A percentile compares a stretch with the other conserved stretches of the same genome.
Conservation (phyloP, 1,140 invertebrate species). For the Drosophila mauritiana region DNA sequence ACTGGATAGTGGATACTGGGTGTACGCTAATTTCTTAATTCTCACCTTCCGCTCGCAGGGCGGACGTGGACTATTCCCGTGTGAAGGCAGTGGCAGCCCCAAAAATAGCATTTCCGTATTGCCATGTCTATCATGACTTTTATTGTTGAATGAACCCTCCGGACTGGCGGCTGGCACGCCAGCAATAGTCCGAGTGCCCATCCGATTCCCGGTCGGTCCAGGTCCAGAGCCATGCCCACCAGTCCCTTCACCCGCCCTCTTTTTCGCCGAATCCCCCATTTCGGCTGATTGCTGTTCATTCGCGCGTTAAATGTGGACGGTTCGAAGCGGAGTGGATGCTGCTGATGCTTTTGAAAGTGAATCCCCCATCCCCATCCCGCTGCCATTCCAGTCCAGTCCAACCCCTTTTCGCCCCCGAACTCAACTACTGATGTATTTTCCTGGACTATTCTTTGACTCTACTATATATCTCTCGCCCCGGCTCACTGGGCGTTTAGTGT, state of each 20-base stretch:
- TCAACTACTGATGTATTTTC: conserved; percentile 29
- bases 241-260: conserved; percentile 23
- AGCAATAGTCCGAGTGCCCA: conserved; percentile 28
- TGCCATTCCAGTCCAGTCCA: background rate
- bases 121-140: conserved; percentile 78
- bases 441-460: conserved; percentile 67
- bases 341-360: conserved; percentile 55
- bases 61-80: conserved; percentile 62
- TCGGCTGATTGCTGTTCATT: conserved; percentile 70
- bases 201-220: conserved; percentile 41
- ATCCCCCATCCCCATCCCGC: conserved; percentile 37
- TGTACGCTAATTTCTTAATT: conserved; percentile 82
- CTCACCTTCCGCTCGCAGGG: conserved; percentile 80
- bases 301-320: conserved; percentile 72
- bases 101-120: conserved; percentile 79
- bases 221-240: conserved; percentile 33
- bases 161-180: conserved; percentile 1
- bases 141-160: conserved; percentile 67
- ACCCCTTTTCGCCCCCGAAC: conserved; percentile 12
- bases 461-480: background rate
- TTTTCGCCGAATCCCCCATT: conserved; percentile 16
- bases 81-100: conserved; percentile 54
- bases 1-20: conserved; percentile 26
- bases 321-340: conserved; percentile 16
- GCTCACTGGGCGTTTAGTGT: conserved; percentile 74